Percentiles rank a stretch among this genome's conserved stretches.
Evolutionary conservation across 1,140 invertebrate genomes (phyloP).

Genomic region (Pararge aegeria): DNA sequence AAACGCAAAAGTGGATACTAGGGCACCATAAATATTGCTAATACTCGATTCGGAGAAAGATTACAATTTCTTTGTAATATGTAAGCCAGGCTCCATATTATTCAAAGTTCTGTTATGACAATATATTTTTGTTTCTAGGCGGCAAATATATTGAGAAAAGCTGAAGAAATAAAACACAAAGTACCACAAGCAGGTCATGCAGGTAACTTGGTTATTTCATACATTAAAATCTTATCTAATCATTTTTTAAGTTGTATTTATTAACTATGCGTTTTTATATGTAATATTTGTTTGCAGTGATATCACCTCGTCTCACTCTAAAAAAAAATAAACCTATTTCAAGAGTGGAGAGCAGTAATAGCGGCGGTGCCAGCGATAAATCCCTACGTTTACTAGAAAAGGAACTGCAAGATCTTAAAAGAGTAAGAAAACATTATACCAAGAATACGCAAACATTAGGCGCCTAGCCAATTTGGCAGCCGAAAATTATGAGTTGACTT

Average conservation of each 20-base stretch:
- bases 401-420: slow-evolving; percentile 72
- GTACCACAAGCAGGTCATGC: slow-evolving; percentile 11
- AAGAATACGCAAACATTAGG: no score
- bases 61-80: no score
- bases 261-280: not conserved
- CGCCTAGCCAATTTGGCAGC: no score
- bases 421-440: slow-evolving; percentile 61
- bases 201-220: not conserved
- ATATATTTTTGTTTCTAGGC: slow-evolving; percentile 36
- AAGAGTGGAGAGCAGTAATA: slow-evolving; percentile 43
- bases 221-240: not conserved
- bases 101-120: no score
- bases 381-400: slow-evolving; percentile 69
- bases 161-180: slow-evolving; percentile 62
- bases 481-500: no score
- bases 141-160: slow-evolving; percentile 50
- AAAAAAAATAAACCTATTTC: slow-evolving; percentile 43
- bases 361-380: slow-evolving; percentile 60
- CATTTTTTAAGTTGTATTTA: no score
- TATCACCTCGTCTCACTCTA: no score
- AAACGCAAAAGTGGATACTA: no score
- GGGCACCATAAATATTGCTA: no score
- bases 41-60: no score
- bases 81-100: no score
- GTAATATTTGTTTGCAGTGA: no score